Evolutionary conservation across 2,797 vertebrate genomes (phyloP), one percentile per base, ranked within the genome.

Genomic region (Xerus rutilus): DNA sequence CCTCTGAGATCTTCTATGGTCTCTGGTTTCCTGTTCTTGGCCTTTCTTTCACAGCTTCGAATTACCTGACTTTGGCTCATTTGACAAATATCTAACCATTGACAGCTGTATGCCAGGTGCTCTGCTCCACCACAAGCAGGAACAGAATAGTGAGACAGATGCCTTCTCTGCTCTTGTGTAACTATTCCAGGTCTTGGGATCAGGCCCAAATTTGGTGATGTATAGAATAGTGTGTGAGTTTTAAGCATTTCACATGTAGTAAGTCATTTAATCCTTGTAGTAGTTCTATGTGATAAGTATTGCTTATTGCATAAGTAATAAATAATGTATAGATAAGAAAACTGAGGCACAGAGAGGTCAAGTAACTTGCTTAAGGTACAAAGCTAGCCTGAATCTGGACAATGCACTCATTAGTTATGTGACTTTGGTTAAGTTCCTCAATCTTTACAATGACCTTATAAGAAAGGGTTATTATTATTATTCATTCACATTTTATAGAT

Each of bases 1-100:
- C 67, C 25, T 93, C 84, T 59, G 76, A 32, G 25, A 52, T 69
- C 52, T 70, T 86, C 30, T n/a, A 30, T 43, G 20, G 21, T 52
- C 88, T 93, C 92, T 88, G 64, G 49, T 92, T 79, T 86, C n/a
- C 12, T 62, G 15, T 74, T 81, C 52, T 64, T 86, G 52, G 52
- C n/a, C 49, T 84, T 92, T 47, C 28, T 45, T 79, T 28, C 30
- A 62, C 23, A 72, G 65, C 65, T 62, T 52, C 35, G 15, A 84
- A 20, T 74, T 57, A 67, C n/a, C 32, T 57, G 23, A 20, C 32
- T 69, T 20, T 92, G 49, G 14, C 65, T 62, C 57, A 62, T 39
- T 54, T 14, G 79, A 12, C 67, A 81, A 39, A 32, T 62, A 25
- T 28, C 13, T 54, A 76, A 1, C n/a, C 47, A 79, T 21, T 59